These are phyloP conservation scores for Poecile montanus DNA, from an alignment of 2,797 vertebrate genomes.

Conservation along the genomic window DNA sequence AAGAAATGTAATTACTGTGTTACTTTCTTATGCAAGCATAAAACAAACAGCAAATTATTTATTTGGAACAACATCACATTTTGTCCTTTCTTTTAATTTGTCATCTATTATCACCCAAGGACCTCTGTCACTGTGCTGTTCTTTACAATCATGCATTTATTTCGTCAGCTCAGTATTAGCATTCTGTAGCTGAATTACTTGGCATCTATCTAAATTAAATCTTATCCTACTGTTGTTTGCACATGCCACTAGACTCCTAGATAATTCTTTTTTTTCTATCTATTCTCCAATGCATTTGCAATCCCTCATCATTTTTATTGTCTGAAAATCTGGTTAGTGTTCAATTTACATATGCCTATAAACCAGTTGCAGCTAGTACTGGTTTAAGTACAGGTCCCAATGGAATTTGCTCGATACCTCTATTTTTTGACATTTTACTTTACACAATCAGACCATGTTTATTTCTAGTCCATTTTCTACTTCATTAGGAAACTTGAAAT, in stretches of 20 bases:
- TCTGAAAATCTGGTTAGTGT: conserved; percentile 45
- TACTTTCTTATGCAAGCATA: not conserved
- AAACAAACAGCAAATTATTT: conserved; percentile 44
- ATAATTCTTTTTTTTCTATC: not conserved
- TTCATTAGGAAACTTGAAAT: not conserved
- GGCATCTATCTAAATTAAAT: conserved; percentile 74
- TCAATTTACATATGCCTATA: conserved; percentile 24
- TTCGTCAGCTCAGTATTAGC: conserved; percentile 52
- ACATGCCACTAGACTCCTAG: conserved; percentile 35
- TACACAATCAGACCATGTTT: not conserved
- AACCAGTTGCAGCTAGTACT: not conserved
- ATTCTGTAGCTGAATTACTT: conserved; percentile 51
- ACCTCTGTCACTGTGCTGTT: conserved; percentile 20
- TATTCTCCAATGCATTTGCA: conserved; percentile 20
- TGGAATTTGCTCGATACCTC: not conserved
- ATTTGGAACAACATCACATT: conserved; percentile 18
- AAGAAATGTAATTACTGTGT: not conserved
- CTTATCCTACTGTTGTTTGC: conserved; percentile 61
- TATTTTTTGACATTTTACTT: not conserved
- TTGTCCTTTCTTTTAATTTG: conserved; percentile 52
- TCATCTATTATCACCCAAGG: conserved; percentile 39
- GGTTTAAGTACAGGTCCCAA: not conserved
- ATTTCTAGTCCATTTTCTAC: not conserved
- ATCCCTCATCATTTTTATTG: conserved; percentile 36
- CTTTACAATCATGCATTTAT: conserved; percentile 30